Base-by-base conservation (phyloP, 2,888 invertebrate genomes). In the Luffia ferchaultella region DNA sequence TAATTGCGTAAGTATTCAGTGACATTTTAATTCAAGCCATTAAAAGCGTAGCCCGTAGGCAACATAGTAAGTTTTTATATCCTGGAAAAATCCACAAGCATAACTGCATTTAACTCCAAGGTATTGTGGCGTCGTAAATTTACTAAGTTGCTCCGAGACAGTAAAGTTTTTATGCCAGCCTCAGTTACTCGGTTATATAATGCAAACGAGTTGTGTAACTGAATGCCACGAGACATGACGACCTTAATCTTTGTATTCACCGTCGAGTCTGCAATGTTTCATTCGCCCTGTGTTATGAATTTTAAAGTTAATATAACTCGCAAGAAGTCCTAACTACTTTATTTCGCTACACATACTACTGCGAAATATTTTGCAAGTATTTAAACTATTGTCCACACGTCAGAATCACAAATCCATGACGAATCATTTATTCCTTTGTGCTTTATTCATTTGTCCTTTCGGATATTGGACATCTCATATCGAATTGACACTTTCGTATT, bases 141-240 rank as follows among this genome's bases (percentile, higher is more conserved):
- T 64, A 68, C 66, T 67, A 64, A 66, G 68, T 67, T 62, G 58
- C 60, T n/a, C 59, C 54, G 54, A 59, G 63, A 62, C 64, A 63
- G 66, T 71, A 66, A 76, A 75, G 60, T 73, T 74, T 74, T 73
- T 72, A 73, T 72, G 70, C 69, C 65, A 63, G 60, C 62, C 57
- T 58, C 60, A 67, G 64, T 70, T 68, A 68, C 65, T 61, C 41
- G 63, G 63, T 67, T 67, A 70, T 71, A 70, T 65, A 69, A 74
- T 74, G 73, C 66, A 74, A 74, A 75, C 71, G 66, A 74, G 71
- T 70, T 72, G 59, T 59, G 60, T 61, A 70, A 73, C 65, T 71
- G 16, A 17, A 43, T 5, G n/a, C n/a, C n/a, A 17, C 43, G 54
- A 52, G 50, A 58, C 58, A 55, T 63, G 63, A 63, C 63, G 61